These are phyloP conservation scores for Pogonocichla stellata DNA, from an alignment of 2,113 vertebrate genomes.

Conservation along the genomic window DNA sequence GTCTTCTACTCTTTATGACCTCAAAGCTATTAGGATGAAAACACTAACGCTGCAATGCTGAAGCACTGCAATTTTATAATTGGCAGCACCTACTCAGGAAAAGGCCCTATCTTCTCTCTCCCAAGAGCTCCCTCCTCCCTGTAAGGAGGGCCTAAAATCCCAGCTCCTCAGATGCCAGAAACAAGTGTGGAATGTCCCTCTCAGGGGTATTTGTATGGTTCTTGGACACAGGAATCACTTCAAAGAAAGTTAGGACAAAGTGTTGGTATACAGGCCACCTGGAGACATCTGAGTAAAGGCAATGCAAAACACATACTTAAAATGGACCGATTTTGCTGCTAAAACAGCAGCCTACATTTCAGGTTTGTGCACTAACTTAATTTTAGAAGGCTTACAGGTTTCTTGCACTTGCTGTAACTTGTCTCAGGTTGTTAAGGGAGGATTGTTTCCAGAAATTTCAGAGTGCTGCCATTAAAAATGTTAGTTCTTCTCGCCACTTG, in stretches of 20 bases:
- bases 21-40: not conserved
- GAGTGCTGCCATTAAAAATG: conserved; percentile 9
- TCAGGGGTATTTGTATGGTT: not conserved
- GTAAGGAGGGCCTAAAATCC: not conserved
- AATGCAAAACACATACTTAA: conserved; percentile 35
- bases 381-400: conserved; percentile 63
- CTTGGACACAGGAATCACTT: not conserved
- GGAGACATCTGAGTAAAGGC: not conserved
- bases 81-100: not conserved
- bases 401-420: conserved; percentile 56
- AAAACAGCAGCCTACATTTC: conserved; percentile 54
- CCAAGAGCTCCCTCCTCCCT: not conserved
- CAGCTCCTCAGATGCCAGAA: not conserved
- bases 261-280: not conserved
- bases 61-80: not conserved
- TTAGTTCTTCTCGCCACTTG: not conserved
- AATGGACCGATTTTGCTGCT: conserved; percentile 13
- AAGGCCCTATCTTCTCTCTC: not conserved
- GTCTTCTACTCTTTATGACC: not conserved
- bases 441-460: conserved; percentile 57
- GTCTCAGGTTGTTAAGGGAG: not conserved
- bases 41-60: not conserved
- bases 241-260: not conserved
- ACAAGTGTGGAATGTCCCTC: not conserved
- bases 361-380: conserved; percentile 61